Evolutionary conservation across 2,888 invertebrate species (phyloP).

Genomic region (Apamea monoglypha): DNA sequence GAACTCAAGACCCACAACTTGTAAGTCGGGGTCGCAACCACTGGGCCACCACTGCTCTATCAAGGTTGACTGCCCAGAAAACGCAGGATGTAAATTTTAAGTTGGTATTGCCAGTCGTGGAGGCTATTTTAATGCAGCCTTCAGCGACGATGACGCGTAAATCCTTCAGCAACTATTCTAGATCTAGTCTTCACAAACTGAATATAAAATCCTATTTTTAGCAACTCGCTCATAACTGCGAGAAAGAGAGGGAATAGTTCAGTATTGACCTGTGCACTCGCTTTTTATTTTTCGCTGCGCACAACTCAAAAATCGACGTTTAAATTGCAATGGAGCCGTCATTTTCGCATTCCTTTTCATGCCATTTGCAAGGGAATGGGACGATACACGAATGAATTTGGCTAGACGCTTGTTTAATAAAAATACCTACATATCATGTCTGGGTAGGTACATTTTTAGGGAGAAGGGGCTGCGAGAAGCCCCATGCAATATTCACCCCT

Average conservation of each 20-base stretch:
- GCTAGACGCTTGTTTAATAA: constrained; percentile 26
- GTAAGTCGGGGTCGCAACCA: too few relatives aligned
- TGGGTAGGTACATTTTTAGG: background rate
- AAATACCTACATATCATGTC: constrained; percentile 36
- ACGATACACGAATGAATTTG: constrained; percentile 10
- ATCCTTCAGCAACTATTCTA: constrained; percentile 31
- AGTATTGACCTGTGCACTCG: constrained; percentile 43
- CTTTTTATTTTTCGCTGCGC: constrained; percentile 30
- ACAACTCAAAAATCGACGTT: constrained; percentile 12
- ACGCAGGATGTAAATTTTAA: background rate
- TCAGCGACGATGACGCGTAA: background rate
- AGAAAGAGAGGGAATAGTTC: constrained; percentile 27
- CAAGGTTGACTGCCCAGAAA: background rate
- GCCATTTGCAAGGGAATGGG: constrained; percentile 12
- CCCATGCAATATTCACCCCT: constrained; percentile 20
- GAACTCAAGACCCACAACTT: too few relatives aligned
- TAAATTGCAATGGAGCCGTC: constrained; percentile 34
- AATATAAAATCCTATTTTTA: constrained; percentile 41
- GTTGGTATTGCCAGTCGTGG: background rate
- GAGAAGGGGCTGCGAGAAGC: background rate
- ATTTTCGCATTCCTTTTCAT: constrained; percentile 31
- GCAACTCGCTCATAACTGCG: constrained; percentile 30
- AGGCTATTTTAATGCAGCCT: constrained; percentile 24
- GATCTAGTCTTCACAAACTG: constrained; percentile 24
- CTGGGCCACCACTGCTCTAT: too few relatives aligned